These are phyloP conservation scores for Mus minutoides DNA, from an alignment of 2,797 vertebrate genomes.

Conservation along the genomic window DNA sequence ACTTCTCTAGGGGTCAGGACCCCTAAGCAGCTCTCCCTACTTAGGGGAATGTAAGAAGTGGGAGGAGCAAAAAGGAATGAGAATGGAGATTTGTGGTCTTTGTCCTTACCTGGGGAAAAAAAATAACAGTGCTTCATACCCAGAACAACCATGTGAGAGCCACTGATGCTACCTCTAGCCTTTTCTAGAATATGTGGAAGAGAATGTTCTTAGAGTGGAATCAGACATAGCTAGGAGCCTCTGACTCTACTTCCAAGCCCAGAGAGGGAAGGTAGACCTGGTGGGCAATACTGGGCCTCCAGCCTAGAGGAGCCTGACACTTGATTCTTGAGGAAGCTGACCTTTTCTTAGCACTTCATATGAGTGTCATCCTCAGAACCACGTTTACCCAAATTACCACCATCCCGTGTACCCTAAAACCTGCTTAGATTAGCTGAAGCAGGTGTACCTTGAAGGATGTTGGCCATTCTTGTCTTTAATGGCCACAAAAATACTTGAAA, in stretches of 20 bases:
- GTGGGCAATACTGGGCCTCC: not conserved
- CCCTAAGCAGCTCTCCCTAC: not conserved
- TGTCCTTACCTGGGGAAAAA: not conserved
- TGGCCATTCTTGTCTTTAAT: not conserved
- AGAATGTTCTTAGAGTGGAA: constrained; percentile 16
- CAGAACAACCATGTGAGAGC: not conserved
- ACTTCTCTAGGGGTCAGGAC: not conserved
- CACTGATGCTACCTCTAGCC: not conserved
- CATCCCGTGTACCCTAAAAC: not conserved
- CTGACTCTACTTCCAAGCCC: not conserved
- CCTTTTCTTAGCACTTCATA: not conserved
- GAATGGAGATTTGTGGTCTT: not conserved
- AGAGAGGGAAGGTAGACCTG: not conserved
- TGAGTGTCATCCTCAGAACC: not conserved
- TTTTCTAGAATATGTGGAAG: not conserved
- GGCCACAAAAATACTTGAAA: not conserved
- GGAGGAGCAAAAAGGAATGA: not conserved
- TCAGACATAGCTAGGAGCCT: not conserved
- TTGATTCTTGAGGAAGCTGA: not conserved
- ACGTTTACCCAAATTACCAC: not conserved
- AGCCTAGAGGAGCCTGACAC: not conserved
- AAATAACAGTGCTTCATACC: not conserved
- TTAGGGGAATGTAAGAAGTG: not conserved
- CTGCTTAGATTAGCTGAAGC: not conserved
- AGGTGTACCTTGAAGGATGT: not conserved